phyloP scores from a whole-genome alignment of 1,140 invertebrate genomes.

The Drosophila nannoptera region DNA sequence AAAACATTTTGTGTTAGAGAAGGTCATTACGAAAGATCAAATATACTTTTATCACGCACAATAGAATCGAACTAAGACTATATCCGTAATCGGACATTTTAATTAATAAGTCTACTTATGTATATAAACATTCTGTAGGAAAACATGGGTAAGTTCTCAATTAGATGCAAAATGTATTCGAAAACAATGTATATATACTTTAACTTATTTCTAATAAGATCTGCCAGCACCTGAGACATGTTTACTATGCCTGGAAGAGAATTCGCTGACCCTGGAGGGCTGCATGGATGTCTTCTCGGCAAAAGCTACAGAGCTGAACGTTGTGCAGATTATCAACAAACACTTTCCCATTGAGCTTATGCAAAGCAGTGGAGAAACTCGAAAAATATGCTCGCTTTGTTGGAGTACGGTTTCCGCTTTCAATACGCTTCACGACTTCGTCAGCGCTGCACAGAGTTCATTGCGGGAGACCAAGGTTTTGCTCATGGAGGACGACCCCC shows the following conservation, averaged over 20 bases:
- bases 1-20: not conserved
- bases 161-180: not conserved
- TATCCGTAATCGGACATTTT: not conserved
- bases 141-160: slow-evolving; percentile 34
- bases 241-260: slow-evolving; percentile 62
- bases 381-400: slow-evolving; percentile 59
- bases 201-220: slow-evolving; percentile 15
- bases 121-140: slow-evolving; percentile 21
- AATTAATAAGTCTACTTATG: slow-evolving; percentile 26
- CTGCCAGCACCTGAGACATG: slow-evolving; percentile 29
- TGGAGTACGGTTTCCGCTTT: slow-evolving; percentile 67
- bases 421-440: slow-evolving; percentile 64
- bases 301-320: slow-evolving; percentile 40
- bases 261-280: slow-evolving; percentile 25
- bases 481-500: slow-evolving; percentile 60
- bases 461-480: slow-evolving; percentile 52
- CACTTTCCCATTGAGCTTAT: slow-evolving; percentile 53
- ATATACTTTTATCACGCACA: not conserved
- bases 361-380: slow-evolving; percentile 24
- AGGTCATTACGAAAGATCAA: not conserved
- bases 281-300: slow-evolving; percentile 50
- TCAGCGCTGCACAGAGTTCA: slow-evolving; percentile 60
- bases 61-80: not conserved
- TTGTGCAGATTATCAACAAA: slow-evolving; percentile 52
- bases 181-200: slow-evolving; percentile 5